Evolutionary conservation across 2,797 vertebrate species (phyloP).

Genomic region (Cyclopterus lumpus): DNA sequence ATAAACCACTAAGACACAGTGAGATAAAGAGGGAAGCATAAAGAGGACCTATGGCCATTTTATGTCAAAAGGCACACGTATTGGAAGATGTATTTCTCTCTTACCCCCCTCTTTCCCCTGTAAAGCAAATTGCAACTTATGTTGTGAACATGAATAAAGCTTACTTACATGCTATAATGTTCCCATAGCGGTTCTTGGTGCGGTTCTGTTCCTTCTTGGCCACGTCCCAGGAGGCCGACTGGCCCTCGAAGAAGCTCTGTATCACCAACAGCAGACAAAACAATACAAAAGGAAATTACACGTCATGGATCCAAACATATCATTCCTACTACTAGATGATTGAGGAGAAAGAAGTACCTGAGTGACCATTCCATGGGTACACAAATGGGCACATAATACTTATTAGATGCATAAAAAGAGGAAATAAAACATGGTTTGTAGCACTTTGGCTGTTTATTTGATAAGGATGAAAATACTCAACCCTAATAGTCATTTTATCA

Average conservation of each 20-base stretch:
- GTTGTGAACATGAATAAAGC: background rate
- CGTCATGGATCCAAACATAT: conserved; percentile 24
- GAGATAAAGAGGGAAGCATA: background rate
- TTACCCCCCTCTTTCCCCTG: background rate
- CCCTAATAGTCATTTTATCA: conserved; percentile 8
- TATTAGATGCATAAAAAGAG: conserved; percentile 21
- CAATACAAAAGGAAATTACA: conserved; percentile 55
- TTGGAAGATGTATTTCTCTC: background rate
- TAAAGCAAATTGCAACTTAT: background rate
- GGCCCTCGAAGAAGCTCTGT: conserved; percentile 99
- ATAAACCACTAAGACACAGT: background rate
- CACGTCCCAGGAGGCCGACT: conserved; percentile 99
- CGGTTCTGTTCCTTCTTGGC: conserved; percentile 99
- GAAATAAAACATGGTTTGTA: conserved; percentile 12
- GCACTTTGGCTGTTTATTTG: conserved; percentile 30
- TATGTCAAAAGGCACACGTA: background rate
- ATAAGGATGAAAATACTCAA: conserved; percentile 34
- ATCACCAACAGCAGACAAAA: conserved; percentile 73
- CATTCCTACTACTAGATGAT: background rate
- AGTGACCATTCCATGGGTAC: background rate
- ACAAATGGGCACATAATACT: background rate
- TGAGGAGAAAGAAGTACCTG: background rate
- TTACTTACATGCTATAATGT: conserved; percentile 98
- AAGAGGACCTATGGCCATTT: background rate
- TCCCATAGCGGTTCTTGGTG: conserved; percentile 99